Percentiles rank a stretch among this genome's conserved stretches.
Conservation (phyloP, 2,888 invertebrate genomes). For the Xestia xanthographa region DNA sequence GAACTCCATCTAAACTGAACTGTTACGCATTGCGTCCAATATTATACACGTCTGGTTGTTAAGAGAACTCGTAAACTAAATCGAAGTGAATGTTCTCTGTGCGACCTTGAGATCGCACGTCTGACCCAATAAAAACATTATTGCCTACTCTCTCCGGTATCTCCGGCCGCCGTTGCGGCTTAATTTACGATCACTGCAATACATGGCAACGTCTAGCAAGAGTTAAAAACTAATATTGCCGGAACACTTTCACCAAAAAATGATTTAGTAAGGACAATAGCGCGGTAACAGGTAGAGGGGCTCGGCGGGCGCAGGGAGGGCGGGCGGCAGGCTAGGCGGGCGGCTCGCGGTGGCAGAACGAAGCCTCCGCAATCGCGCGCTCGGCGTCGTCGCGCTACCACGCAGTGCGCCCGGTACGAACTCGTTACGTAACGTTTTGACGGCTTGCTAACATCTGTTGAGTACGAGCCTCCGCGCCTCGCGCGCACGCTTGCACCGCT, state of each 20-base stretch:
- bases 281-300: slow-evolving; percentile 67
- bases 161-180: slow-evolving; percentile 37
- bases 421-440: slow-evolving; percentile 83
- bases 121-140: slow-evolving; percentile 66
- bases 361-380: slow-evolving; percentile 85
- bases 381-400: slow-evolving; percentile 79
- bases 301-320: slow-evolving; percentile 32
- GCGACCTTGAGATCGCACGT: slow-evolving; percentile 74
- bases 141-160: slow-evolving; percentile 49
- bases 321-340: slow-evolving; percentile 65
- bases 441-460: slow-evolving; percentile 85
- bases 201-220: slow-evolving; percentile 34
- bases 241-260: slow-evolving; percentile 69
- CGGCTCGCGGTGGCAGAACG: slow-evolving; percentile 65
- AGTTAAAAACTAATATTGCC: slow-evolving; percentile 55
- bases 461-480: slow-evolving; percentile 76
- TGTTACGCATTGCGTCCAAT: slow-evolving; percentile 80
- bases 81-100: slow-evolving; percentile 69
- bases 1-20: slow-evolving; percentile 50
- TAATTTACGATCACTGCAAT: slow-evolving; percentile 60
- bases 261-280: slow-evolving; percentile 68
- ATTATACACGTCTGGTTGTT: slow-evolving; percentile 69
- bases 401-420: slow-evolving; percentile 81
- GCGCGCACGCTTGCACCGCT: slow-evolving; percentile 87
- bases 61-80: slow-evolving; percentile 74